phyloP scores from a whole-genome alignment of 2,888 invertebrate species.

The Mesorhabditis spiculigera region DNA sequence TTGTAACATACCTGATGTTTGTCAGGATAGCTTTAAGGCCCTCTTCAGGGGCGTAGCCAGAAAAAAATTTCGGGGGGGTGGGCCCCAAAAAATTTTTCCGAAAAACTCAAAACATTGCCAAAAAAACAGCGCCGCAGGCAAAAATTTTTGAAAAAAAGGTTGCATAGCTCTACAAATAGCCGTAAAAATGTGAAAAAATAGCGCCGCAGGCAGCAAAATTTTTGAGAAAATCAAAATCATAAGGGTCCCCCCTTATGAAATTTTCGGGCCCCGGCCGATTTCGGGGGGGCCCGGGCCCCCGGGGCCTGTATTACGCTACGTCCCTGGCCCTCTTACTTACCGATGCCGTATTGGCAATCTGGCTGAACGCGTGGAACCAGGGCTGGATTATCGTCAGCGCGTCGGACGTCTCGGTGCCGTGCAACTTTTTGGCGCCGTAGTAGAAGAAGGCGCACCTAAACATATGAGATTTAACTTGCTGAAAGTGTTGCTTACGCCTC shows the following conservation, averaged over 20 bases:
- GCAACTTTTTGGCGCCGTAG: slow-evolving; percentile 42
- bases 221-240: no score
- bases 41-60: no score
- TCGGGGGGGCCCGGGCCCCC: background rate
- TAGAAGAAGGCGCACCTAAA: slow-evolving; percentile 44
- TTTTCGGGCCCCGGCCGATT: no score
- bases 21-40: background rate
- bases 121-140: background rate
- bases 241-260: no score
- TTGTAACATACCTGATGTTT: background rate
- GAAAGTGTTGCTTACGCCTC: background rate
- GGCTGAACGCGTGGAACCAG: slow-evolving; percentile 45
- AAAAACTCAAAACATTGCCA: no score
- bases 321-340: slow-evolving; percentile 19
- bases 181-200: background rate
- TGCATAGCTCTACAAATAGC: background rate
- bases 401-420: slow-evolving; percentile 14
- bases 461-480: background rate
- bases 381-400: slow-evolving; percentile 36
- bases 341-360: slow-evolving; percentile 53
- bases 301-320: no score
- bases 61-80: no score
- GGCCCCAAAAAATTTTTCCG: no score
- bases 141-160: background rate
- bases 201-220: background rate